Conservation (phyloP, 2,888 invertebrate species). For the Catocala sponsa region DNA sequence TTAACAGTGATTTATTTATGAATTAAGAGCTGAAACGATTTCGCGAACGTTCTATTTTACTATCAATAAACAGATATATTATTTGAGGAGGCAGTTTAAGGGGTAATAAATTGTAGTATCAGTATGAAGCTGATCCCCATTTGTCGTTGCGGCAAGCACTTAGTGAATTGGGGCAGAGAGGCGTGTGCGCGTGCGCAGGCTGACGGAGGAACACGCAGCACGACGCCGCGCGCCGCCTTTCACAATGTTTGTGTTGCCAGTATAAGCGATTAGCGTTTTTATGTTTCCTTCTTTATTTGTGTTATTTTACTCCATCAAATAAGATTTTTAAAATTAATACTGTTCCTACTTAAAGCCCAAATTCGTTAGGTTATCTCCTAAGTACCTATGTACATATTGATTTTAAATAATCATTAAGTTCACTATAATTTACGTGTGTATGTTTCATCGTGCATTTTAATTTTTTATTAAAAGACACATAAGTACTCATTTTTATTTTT, state of each 20-base stretch:
- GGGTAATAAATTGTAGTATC: slow-evolving; percentile 64
- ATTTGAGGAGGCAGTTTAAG: slow-evolving; percentile 46
- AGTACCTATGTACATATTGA: too few relatives aligned
- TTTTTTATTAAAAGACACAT: too few relatives aligned
- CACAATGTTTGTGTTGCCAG: slow-evolving; percentile 56
- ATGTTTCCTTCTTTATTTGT: background rate
- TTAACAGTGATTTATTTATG: slow-evolving; percentile 33
- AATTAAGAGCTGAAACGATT: slow-evolving; percentile 40
- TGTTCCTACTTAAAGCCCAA: too few relatives aligned
- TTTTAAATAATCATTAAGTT: too few relatives aligned
- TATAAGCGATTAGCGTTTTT: slow-evolving; percentile 28
- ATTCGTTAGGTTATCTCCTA: too few relatives aligned
- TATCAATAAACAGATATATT: slow-evolving; percentile 58
- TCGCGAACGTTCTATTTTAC: slow-evolving; percentile 45
- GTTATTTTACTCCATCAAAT: too few relatives aligned
- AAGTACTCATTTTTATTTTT: too few relatives aligned
- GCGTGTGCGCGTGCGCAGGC: slow-evolving; percentile 60
- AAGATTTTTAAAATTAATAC: too few relatives aligned
- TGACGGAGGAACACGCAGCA: slow-evolving; percentile 51
- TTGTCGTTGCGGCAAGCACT: slow-evolving; percentile 72
- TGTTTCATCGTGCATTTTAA: too few relatives aligned
- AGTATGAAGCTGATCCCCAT: slow-evolving; percentile 65
- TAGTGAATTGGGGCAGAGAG: slow-evolving; percentile 68
- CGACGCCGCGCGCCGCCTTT: slow-evolving; percentile 58
- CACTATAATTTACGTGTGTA: too few relatives aligned